phyloP scores from a whole-genome alignment of 2,113 vertebrate species.

The Myiozetetes cayanensis region DNA sequence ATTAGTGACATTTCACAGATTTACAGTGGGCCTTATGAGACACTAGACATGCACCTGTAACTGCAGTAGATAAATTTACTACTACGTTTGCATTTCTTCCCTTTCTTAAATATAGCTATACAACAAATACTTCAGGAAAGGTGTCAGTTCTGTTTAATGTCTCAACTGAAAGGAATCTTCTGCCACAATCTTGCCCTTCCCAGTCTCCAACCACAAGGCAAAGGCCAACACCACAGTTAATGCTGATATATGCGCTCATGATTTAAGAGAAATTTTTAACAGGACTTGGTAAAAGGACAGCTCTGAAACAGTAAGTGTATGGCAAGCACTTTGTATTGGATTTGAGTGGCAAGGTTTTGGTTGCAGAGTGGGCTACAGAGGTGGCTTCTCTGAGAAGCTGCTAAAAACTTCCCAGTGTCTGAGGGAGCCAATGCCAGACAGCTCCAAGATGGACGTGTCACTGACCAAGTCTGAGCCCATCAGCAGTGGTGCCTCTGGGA shows the following conservation, averaged over 20 bases:
- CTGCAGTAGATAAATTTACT: not conserved
- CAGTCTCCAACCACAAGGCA: not conserved
- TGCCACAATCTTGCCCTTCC: not conserved
- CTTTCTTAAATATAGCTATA: not conserved
- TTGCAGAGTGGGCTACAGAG: not conserved
- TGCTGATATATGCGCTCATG: not conserved
- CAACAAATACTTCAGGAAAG: not conserved
- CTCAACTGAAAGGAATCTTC: not conserved
- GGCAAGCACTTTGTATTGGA: not conserved
- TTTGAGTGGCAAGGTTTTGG: rapidly evolving
- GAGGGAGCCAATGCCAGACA: not conserved
- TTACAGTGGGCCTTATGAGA: not conserved
- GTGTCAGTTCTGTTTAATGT: not conserved
- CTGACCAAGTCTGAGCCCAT: not conserved
- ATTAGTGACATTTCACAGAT: not conserved
- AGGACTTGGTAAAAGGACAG: not conserved
- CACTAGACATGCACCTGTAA: not conserved
- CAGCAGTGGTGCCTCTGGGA: not conserved
- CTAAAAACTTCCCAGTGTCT: not conserved
- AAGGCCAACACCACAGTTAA: not conserved
- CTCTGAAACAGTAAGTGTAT: not conserved
- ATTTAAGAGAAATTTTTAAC: not conserved
- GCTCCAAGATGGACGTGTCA: not conserved
- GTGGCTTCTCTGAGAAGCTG: not conserved
- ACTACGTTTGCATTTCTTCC: not conserved